These are phyloP conservation scores for Heliconius aoede DNA, from an alignment of 2,888 invertebrate genomes.

Conservation along the genomic window DNA sequence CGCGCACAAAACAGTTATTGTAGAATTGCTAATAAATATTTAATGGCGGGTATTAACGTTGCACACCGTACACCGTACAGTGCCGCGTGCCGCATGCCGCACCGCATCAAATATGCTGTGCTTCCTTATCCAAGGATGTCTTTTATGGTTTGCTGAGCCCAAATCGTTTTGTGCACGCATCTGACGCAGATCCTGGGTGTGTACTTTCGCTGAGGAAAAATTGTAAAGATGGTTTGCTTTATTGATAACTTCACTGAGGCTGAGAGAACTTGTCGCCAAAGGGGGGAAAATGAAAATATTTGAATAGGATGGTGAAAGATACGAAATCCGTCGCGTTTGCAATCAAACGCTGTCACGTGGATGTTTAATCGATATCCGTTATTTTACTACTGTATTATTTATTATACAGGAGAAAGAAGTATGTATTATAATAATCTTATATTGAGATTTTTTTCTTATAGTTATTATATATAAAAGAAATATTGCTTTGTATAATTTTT, in stretches of 20 bases:
- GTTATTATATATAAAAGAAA: no score
- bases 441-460: no score
- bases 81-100: no score
- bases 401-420: no score
- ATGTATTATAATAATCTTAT: no score
- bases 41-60: constrained; percentile 46
- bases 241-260: not conserved
- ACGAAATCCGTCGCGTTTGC: no score
- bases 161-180: constrained; percentile 37
- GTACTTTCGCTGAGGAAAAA: constrained; percentile 4
- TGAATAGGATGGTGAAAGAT: no score
- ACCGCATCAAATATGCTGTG: constrained; percentile 41
- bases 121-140: constrained; percentile 34
- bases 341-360: no score
- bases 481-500: no score
- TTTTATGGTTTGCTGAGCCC: constrained; percentile 31
- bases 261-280: not conserved
- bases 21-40: constrained; percentile 52
- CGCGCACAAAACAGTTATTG: constrained; percentile 44
- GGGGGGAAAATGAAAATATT: no score
- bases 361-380: no score
- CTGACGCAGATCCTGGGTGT: constrained; percentile 37
- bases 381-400: no score
- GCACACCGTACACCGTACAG: constrained; percentile 28
- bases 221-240: not conserved